Evolutionary conservation across 2,888 invertebrate species (phyloP), one percentile per base, ranked within the genome.

Genomic region (Branchellion lobata): DNA sequence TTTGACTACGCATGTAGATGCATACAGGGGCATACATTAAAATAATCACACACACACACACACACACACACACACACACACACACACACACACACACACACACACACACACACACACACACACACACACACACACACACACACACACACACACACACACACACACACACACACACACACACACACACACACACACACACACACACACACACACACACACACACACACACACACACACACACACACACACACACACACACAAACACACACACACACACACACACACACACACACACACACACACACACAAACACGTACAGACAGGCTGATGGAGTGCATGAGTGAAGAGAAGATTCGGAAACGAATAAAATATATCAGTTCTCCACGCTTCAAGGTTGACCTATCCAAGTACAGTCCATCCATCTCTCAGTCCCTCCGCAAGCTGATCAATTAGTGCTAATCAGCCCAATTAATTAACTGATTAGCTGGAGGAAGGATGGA

Each of bases 351-450:
- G 47, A 36, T 78, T 0, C 27, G 78, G 24, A 80, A 81, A 47
- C n/a, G 79, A 24, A 79, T 82, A 8, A 73, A 53, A 34, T 69
- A 80, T 69, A 57, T 82, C 65, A 82, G 81, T 65, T 71, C 80
- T 24, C 65, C 80, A 1, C 65, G 80, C 21, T 82, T 78, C 53
- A 53, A 77, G 3, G 61, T 82, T 31, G 80, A 82, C 61, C 29
- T 71, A 14, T 73, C 75, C 24, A 76, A 79, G 71, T 78, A 69
- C 27, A 73, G 69, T 14, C 74, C 51, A 0, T 78, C 80, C 29
- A 74, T 80, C 14, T 33, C 69, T 1, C 81, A 72, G 24, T 82
- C 82, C 0, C 82, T 82, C 79, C 78, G 82, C 51, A 82, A 82
- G 78, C 79, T 82, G 1, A 82, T 79, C 34, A 76, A 3, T 81